A percentile compares a stretch with the other conserved stretches of the same genome.
These are phyloP conservation scores for Notarius lentiginosus DNA, from an alignment of 2,113 vertebrate species.

Conservation along the genomic window DNA sequence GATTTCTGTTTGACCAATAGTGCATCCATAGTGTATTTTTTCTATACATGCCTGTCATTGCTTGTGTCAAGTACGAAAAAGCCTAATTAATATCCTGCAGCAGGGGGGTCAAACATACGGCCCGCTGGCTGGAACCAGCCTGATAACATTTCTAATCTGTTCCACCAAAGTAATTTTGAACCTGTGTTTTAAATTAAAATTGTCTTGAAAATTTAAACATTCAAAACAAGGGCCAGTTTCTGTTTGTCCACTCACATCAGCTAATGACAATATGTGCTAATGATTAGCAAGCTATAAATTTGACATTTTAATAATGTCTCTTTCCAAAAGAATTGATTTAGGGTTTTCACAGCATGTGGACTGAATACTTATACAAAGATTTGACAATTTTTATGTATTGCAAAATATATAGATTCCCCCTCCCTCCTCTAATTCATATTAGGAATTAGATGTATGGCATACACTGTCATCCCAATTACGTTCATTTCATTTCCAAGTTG, in stretches of 20 bases:
- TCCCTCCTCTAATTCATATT: too few species aligned
- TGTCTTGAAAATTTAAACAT: background rate
- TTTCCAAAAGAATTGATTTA: background rate
- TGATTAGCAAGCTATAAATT: background rate
- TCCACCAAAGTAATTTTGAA: background rate
- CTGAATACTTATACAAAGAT: too few species aligned
- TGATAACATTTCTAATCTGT: background rate
- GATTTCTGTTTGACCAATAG: background rate
- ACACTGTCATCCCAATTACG: too few species aligned
- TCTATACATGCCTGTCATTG: background rate
- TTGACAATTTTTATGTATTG: too few species aligned
- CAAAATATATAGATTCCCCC: too few species aligned
- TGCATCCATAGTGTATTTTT: background rate
- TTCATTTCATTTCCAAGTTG: too few species aligned
- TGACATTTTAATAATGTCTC: background rate
- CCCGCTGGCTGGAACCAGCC: background rate
- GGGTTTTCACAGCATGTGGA: too few species aligned
- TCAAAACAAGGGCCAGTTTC: background rate
- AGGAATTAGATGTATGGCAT: too few species aligned
- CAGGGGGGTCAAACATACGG: background rate
- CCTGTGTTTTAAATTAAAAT: background rate
- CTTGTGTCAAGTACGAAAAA: background rate
- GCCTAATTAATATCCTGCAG: background rate
- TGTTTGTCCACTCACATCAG: background rate
- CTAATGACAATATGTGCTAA: background rate